A percentile compares a stretch with the other conserved stretches of the same genome.
phyloP scores from a whole-genome alignment of 2,888 invertebrate genomes.

The Miltochrista miniata region DNA sequence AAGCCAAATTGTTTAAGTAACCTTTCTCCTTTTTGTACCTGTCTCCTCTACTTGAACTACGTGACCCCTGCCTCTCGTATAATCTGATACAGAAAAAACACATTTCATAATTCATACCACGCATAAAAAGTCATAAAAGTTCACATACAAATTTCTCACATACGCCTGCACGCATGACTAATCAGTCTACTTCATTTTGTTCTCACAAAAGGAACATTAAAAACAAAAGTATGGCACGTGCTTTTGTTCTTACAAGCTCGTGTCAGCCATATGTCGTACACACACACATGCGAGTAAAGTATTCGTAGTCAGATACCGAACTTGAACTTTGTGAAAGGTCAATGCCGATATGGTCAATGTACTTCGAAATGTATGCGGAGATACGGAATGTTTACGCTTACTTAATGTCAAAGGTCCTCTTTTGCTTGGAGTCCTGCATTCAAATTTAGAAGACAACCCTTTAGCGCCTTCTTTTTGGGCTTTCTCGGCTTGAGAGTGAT shows the following conservation, averaged over 20 bases:
- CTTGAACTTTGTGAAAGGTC: conserved; percentile 13
- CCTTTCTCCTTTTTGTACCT: too few relatives aligned
- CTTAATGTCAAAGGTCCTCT: too few relatives aligned
- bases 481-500: too few relatives aligned
- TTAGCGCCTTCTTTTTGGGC: too few relatives aligned
- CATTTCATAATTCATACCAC: neutral
- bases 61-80: too few relatives aligned
- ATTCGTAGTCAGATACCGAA: neutral
- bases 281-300: neutral
- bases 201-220: neutral
- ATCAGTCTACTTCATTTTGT: neutral
- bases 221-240: conserved; percentile 1
- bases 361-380: neutral
- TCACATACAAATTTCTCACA: neutral
- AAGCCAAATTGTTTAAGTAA: too few relatives aligned
- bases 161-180: neutral
- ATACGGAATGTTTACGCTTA: neutral
- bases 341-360: conserved; percentile 3
- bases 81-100: neutral
- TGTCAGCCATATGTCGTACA: conserved; percentile 3
- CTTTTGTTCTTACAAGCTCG: neutral
- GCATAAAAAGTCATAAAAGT: neutral
- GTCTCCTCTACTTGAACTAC: too few relatives aligned
- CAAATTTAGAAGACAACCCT: too few relatives aligned
- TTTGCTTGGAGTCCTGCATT: too few relatives aligned